Conservation (phyloP, 2,888 invertebrate species). For the Argyresthia albistria region DNA sequence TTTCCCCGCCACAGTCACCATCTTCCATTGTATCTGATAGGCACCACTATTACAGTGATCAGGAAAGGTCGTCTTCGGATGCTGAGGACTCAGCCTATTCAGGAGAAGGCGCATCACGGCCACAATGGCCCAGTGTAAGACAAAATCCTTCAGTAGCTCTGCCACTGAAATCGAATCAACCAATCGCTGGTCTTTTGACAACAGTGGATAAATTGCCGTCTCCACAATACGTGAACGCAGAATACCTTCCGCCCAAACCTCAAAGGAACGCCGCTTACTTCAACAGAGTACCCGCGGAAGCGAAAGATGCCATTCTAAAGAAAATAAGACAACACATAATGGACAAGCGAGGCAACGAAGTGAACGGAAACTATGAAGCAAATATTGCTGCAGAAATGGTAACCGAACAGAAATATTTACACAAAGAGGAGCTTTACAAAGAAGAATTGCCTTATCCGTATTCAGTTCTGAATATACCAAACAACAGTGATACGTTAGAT, state of each 20-base stretch:
- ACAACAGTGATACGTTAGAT: conserved; percentile 49
- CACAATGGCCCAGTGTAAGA: conserved; percentile 37
- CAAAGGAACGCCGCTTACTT: conserved; percentile 41
- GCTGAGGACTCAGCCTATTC: conserved; percentile 57
- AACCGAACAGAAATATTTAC: conserved; percentile 41
- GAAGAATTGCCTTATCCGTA: conserved; percentile 38
- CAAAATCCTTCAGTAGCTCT: conserved; percentile 23
- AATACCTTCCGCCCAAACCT: conserved; percentile 30
- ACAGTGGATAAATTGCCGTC: conserved; percentile 52
- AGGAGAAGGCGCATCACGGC: conserved; percentile 27
- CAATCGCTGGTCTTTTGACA: conserved; percentile 59
- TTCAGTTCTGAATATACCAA: conserved; percentile 28
- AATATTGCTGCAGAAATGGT: conserved; percentile 12
- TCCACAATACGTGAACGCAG: conserved; percentile 25
- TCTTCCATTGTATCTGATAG: conserved; percentile 53
- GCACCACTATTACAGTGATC: conserved; percentile 59
- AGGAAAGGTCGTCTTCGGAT: conserved; percentile 57
- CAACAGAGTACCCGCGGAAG: conserved; percentile 57
- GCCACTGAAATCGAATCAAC: conserved; percentile 26
- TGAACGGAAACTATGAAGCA: conserved; percentile 20
- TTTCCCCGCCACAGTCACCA: conserved; percentile 66
- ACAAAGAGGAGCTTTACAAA: conserved; percentile 43
- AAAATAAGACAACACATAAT: conserved; percentile 68
- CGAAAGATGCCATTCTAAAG: conserved; percentile 63
- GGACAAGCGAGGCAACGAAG: conserved; percentile 58